These are phyloP conservation scores for Synodontis membranacea DNA, from an alignment of 2,113 vertebrate species.

Conservation along the genomic window DNA sequence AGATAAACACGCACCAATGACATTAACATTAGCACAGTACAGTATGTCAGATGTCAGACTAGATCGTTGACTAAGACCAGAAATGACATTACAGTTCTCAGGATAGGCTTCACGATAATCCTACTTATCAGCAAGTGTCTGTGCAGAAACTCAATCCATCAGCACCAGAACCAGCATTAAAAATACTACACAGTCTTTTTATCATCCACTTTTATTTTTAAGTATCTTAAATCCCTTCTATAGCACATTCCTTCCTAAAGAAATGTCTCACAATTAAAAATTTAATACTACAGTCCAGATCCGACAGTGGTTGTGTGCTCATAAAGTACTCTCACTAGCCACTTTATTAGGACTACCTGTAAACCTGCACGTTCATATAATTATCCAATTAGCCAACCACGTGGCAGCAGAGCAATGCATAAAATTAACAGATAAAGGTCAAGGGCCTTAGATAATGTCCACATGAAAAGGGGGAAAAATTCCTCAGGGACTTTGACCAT, in stretches of 20 bases:
- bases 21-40: constrained; percentile 18
- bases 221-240: background rate
- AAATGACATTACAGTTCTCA: constrained; percentile 4
- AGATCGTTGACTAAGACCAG: background rate
- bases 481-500: background rate
- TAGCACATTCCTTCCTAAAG: background rate
- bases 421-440: background rate
- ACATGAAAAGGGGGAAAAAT: background rate
- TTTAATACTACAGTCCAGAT: background rate
- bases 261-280: background rate
- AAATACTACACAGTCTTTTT: background rate
- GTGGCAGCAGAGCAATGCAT: background rate
- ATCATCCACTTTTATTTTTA: background rate
- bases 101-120: background rate
- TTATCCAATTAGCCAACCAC: background rate
- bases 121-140: constrained; percentile 16
- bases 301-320: background rate
- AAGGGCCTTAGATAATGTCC: background rate
- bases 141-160: background rate
- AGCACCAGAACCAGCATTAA: background rate
- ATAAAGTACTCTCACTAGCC: background rate
- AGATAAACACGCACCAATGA: background rate
- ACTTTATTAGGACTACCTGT: background rate
- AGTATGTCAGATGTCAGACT: constrained; percentile 16
- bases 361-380: background rate